A percentile compares a stretch with the other conserved stretches of the same genome.
These are phyloP conservation scores for Enteromius argenteus DNA, from an alignment of 2,797 vertebrate genomes.

Conservation along the genomic window DNA sequence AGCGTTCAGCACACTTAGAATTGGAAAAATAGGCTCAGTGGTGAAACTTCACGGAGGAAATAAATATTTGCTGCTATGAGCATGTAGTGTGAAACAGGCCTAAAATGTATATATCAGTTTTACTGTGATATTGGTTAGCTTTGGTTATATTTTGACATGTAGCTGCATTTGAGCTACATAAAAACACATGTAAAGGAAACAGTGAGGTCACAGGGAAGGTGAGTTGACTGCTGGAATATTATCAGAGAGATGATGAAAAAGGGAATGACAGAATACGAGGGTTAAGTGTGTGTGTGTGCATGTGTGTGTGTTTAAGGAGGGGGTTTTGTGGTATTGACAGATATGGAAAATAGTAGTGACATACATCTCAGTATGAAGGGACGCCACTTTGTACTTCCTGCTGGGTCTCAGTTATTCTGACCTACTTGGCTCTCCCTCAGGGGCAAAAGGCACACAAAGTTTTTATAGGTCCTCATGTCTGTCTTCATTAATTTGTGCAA, in stretches of 20 bases:
- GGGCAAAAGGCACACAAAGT: conserved; percentile 46
- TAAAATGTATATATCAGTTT: not conserved
- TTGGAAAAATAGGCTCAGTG: not conserved
- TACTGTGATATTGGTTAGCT: not conserved
- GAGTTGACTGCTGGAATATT: conserved; percentile 8
- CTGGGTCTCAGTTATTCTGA: conserved; percentile 62
- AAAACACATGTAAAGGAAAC: not conserved
- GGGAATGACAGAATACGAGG: not conserved
- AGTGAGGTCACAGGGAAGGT: not conserved
- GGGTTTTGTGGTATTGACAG: conserved; percentile 4
- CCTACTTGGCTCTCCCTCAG: conserved; percentile 67
- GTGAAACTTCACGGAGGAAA: not conserved
- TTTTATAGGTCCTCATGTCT: conserved; percentile 52
- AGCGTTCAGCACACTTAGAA: not conserved
- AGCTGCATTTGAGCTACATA: not conserved
- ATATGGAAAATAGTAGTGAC: conserved; percentile 40
- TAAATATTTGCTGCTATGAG: not conserved
- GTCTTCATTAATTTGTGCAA: conserved; percentile 48
- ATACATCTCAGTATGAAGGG: conserved; percentile 35
- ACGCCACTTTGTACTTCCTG: conserved; percentile 57
- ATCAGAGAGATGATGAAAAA: conserved; percentile 7
- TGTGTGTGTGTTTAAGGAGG: not conserved
- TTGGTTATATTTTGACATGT: not conserved
- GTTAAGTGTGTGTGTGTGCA: not conserved
- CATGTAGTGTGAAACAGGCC: not conserved